These are phyloP conservation scores for Rhombomys opimus DNA, from an alignment of 2,113 vertebrate species.

Conservation along the genomic window DNA sequence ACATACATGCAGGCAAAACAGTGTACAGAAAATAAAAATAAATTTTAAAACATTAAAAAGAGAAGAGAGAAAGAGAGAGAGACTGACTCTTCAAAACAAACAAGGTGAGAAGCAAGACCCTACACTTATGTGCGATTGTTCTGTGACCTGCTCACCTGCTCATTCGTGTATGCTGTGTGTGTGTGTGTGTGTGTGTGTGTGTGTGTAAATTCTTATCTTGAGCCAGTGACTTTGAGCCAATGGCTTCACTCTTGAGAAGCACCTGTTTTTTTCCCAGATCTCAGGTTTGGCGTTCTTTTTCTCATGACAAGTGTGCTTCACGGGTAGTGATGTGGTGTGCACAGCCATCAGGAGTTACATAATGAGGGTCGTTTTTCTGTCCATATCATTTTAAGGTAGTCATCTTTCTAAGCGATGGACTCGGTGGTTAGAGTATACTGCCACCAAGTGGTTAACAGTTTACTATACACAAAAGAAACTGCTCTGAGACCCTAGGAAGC, in stretches of 20 bases:
- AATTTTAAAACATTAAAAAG: neutral
- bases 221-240: neutral
- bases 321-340: neutral
- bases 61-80: neutral
- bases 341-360: neutral
- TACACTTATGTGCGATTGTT: neutral
- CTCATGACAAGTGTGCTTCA: neutral
- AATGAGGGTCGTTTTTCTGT: neutral
- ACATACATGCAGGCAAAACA: too few species aligned
- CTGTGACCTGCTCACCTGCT: neutral
- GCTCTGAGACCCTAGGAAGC: neutral
- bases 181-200: neutral
- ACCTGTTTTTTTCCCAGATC: neutral
- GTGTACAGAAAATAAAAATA: too few species aligned
- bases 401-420: neutral
- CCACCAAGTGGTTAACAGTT: slow-evolving; percentile 68
- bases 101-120: too few species aligned
- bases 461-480: neutral
- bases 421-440: slow-evolving; percentile 60
- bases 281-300: neutral
- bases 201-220: neutral
- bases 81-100: neutral
- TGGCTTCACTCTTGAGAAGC: too few species aligned
- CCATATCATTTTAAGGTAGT: neutral
- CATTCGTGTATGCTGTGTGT: neutral